Base-by-base conservation (phyloP, 2,113 vertebrate genomes). In the Coreoperca whiteheadi region DNA sequence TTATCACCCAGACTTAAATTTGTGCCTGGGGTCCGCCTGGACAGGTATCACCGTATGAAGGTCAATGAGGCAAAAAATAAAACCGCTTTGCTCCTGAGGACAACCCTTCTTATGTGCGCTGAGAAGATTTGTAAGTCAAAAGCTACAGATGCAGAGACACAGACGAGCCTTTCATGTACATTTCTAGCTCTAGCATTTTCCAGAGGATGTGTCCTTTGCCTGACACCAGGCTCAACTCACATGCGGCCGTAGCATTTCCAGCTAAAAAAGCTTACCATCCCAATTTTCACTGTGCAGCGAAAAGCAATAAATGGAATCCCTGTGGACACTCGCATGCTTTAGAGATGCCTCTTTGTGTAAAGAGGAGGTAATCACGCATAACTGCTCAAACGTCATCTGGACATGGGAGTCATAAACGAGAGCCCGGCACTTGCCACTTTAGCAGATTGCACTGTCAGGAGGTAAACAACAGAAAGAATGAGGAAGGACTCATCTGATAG, bases 381-480 rank as follows among this genome's bases (percentile, higher is more conserved):
- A 89, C 92, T 77, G 91, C 87, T 90, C 91, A 79, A 74, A 83
- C 79, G 73, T 87, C 81, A 90, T 79, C 68, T 82, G 85, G 87
- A 77, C 87, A 89, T 41, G 16, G 82, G 79, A 91, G 85, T 88
- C 90, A 91, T 81, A 89, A 85, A 87, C 53, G 53, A 81, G 78
- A 77, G 87, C 65, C 77, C 0, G 39, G 51, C 78, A 74, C 84
- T 80, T 72, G 60, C 46, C 73, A 60, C 57, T 77, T 77, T 76
- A 79, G 83, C 83, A 90, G 91, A 94, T 94, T 89, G 85, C 66
- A 85, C 86, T 89, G 92, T 91, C 87, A 85, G 76, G 90, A 87
- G 50, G 89, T 93, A 94, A 96, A 95, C 92, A 95, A 89, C 84
- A n/a, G 81, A 73, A 68, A 87, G 80, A 86, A 88, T 86, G 90